Conservation (phyloP, 2,888 invertebrate genomes). For the Chrysotoxum bicinctum region DNA sequence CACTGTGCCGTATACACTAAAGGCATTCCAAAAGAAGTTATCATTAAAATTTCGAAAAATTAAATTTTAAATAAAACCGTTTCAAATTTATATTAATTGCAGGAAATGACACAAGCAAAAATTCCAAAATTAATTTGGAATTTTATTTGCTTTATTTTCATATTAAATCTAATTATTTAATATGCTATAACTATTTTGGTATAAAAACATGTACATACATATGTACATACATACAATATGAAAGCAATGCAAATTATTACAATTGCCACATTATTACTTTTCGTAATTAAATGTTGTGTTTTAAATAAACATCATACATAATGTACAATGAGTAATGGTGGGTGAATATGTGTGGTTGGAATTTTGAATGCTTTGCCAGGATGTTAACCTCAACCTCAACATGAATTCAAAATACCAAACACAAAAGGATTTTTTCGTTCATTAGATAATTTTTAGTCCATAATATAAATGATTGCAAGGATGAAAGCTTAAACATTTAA, state of each 20-base stretch:
- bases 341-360: neutral
- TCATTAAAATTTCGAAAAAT: neutral
- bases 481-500: too few species aligned
- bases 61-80: neutral
- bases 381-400: neutral
- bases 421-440: neutral
- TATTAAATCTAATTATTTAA: conserved; percentile 13
- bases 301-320: neutral
- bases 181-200: neutral
- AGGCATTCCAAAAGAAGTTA: too few species aligned
- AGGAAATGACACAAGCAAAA: neutral
- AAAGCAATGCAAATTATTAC: conserved; percentile 8
- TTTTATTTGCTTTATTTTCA: neutral
- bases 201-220: neutral
- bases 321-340: neutral
- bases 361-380: neutral
- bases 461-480: too few species aligned
- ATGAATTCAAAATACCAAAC: neutral
- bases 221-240: too few species aligned
- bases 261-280: conserved; percentile 11
- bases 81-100: neutral
- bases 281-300: conserved; percentile 4
- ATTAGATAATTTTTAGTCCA: neutral
- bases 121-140: conserved; percentile 5
- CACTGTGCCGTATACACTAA: too few species aligned